Evolutionary conservation across 2,888 invertebrate genomes (phyloP).

Genomic region (Hyalella azteca): DNA sequence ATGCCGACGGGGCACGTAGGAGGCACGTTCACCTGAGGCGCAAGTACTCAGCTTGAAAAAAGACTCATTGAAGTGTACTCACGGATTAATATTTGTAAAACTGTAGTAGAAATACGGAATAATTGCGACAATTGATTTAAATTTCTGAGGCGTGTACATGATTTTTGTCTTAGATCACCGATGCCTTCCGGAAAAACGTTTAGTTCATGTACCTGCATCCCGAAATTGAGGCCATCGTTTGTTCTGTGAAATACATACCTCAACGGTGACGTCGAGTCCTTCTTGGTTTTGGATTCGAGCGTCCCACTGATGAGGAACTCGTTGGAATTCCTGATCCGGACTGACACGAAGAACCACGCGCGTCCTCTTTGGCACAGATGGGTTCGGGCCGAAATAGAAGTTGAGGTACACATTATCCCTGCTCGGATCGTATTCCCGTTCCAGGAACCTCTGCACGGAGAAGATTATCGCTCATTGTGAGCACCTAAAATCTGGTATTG

Average conservation of each 20-base stretch:
- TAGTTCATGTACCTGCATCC: too few relatives aligned
- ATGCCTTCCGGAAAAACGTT: too few relatives aligned
- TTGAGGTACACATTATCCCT: constrained; percentile 72
- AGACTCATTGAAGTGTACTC: too few relatives aligned
- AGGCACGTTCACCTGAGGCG: constrained; percentile 69
- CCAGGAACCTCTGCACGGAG: constrained; percentile 66
- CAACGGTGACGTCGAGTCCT: constrained; percentile 59
- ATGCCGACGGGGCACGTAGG: constrained; percentile 73
- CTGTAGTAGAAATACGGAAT: too few relatives aligned
- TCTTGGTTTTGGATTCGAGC: constrained; percentile 64
- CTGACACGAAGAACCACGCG: constrained; percentile 69
- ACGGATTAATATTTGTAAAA: too few relatives aligned
- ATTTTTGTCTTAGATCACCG: too few relatives aligned
- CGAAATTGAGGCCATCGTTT: too few relatives aligned
- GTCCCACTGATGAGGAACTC: constrained; percentile 71
- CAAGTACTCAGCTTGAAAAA: too few relatives aligned
- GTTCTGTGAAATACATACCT: constrained; percentile 64
- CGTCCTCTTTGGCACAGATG: constrained; percentile 72
- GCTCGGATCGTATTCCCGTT: constrained; percentile 70
- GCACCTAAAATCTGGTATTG: too few relatives aligned
- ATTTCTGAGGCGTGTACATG: too few relatives aligned
- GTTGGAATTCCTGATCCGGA: constrained; percentile 67
- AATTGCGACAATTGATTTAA: too few relatives aligned
- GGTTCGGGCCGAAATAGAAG: constrained; percentile 73
- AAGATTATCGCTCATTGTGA: too few relatives aligned